Base-by-base conservation (phyloP, 2,113 vertebrate genomes). In the Perca schrenkii region DNA sequence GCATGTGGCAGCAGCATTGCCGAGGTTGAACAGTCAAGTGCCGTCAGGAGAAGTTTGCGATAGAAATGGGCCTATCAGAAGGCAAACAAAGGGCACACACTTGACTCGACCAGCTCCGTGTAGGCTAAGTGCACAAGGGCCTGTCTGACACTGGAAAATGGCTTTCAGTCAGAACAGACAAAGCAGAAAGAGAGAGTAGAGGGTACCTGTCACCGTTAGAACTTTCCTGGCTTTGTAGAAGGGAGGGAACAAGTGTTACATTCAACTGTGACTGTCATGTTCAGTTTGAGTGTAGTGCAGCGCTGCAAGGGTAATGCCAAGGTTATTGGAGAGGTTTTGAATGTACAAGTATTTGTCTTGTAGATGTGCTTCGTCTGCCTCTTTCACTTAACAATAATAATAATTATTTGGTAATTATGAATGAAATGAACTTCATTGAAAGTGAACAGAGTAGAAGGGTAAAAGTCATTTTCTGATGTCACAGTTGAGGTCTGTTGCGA, bases 1-100 rank as follows among this genome's bases (percentile, higher is more conserved):
- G 63, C 83, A 90, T 92, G 93, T 91, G 91, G 90, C 90, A 82
- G 91, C 86, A 70, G 86, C 87, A 72, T 90, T 83, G 89, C 79
- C 50, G 80, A 84, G 89, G 89, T 93, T 92, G 87, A 93, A 91
- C 88, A 93, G 93, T 95, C 93, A 92, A 94, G 94, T 94, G 86
- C 80, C 93, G 78, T 94, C 91, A 85, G 93, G 91, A 89, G 90
- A 90, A 86, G 89, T 92, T 94, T 91, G 91, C 90, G 81, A 83
- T 80, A 87, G 87, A 93, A 92, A 94, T 84, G 65, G 89, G 83
- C 83, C 80, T 65, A 80, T 94, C 77, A 87, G 85, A 91, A 91
- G 89, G 90, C 90, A 93, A 93, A 94, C 91, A 92, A 93, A 93
- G 91, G 86, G 90, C 89, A 81, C 58, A 66, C 90, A 88, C 92